Base-by-base conservation (phyloP, 2,888 invertebrate genomes). In the Drosophila gaucha region DNA sequence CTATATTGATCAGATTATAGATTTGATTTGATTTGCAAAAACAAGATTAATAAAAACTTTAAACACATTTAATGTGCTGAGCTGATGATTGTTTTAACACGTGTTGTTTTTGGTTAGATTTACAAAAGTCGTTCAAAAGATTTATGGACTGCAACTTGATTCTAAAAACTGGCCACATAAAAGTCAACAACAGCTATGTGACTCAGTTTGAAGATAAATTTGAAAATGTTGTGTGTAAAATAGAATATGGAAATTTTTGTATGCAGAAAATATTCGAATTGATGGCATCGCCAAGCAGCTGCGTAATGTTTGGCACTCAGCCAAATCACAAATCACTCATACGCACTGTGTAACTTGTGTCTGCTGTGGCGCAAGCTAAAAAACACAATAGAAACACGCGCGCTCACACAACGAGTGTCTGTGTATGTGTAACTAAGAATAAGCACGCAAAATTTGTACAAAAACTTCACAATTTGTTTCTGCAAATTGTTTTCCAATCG, bases 301-400 rank as follows among this genome's bases (percentile, higher is more conserved):
- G 88, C 78, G 80, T 82, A 84, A 89, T 86, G 72, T 84, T 75
- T 80, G 89, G 88, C 89, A 89, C 56, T 41, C 44, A 64, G 88
- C 89, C 88, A 89, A 71, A 47, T 66, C 72, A 76, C 77, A 83
- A 70, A 75, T 78, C 71, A 83, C 76, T 74, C 71, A 78, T 80
- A 80, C 83, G 88, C 80, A 84, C 52, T 67, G 64, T 67, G 73
- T 41, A 72, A 47, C 67, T 67, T 47, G 67, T 76, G 57, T 39
- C 63, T 67, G 44, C 68, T 14, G 41, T 41, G 74, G 78, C 86
- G 86, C 77, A 78, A 75, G 75, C 63, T 70, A 57, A 51, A 67
- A 82, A 76, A 63, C 64, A 83, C 83, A 83, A 85, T 86, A 75
- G 83, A 60, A 65, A 62, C 49, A 43, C 49, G 28, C 52, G 52